Conservation (phyloP, 2,113 vertebrate genomes). For the Hyperoodon ampullatus region DNA sequence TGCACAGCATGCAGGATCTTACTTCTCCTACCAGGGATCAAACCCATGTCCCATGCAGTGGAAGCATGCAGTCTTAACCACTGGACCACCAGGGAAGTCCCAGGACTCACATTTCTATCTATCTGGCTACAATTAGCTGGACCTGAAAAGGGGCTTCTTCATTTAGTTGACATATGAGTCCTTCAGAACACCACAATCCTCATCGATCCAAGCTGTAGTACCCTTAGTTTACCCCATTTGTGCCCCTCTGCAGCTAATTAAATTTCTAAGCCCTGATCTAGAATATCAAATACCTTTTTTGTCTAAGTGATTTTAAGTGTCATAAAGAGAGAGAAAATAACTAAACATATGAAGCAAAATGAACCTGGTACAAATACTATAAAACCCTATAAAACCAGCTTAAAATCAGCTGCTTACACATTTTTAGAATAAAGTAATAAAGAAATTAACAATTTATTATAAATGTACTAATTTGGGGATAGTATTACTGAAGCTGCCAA, state of each 20-base stretch:
- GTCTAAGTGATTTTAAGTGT: background rate
- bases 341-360: background rate
- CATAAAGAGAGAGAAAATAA: constrained; percentile 13
- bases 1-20: background rate
- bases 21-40: background rate
- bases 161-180: background rate
- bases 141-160: background rate
- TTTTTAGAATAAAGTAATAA: constrained; percentile 15
- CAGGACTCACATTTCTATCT: background rate
- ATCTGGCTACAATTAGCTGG: background rate
- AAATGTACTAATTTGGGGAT: background rate
- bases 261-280: background rate
- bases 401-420: background rate
- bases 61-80: background rate
- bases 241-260: background rate
- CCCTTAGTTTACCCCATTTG: background rate
- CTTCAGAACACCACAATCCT: background rate
- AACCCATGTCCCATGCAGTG: background rate
- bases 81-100: background rate
- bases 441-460: background rate
- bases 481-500: background rate
- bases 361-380: background rate
- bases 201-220: background rate
- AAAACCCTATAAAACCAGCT: background rate
- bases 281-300: background rate